A percentile compares a stretch with the other conserved stretches of the same genome.
Evolutionary conservation across 2,113 vertebrate species (phyloP).

Genomic region (Tetraodon nigroviridis): DNA sequence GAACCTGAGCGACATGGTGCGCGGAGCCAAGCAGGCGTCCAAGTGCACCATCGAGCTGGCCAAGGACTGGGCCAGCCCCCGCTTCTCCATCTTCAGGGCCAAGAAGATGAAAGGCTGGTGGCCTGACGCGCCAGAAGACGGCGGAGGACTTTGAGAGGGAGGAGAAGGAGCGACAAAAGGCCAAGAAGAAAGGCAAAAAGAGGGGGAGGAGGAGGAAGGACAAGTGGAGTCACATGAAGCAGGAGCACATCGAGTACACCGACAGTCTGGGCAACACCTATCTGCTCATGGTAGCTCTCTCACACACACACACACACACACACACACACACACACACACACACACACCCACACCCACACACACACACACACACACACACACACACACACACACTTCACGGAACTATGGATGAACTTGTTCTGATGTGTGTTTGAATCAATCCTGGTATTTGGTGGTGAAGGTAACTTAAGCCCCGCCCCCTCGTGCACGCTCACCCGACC

Average conservation of each 20-base stretch:
- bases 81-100: constrained; percentile 85
- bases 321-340: no score
- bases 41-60: constrained; percentile 84
- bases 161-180: constrained; percentile 70
- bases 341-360: no score
- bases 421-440: not conserved
- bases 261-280: constrained; percentile 79
- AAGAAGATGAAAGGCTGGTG: constrained; percentile 91
- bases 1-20: constrained; percentile 84
- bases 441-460: no score
- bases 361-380: not conserved
- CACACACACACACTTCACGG: no score
- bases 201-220: constrained; percentile 65
- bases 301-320: no score
- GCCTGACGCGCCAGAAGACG: constrained; percentile 84
- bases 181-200: constrained; percentile 66
- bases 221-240: constrained; percentile 71
- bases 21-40: constrained; percentile 74
- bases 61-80: constrained; percentile 76
- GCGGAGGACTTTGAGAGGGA: constrained; percentile 80
- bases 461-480: no score
- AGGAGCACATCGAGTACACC: constrained; percentile 80
- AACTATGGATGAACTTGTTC: not conserved
- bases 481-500: no score
- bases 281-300: constrained; percentile 76